Conservation (phyloP, 2,888 invertebrate species). For the Sphecodes monilicornis region DNA sequence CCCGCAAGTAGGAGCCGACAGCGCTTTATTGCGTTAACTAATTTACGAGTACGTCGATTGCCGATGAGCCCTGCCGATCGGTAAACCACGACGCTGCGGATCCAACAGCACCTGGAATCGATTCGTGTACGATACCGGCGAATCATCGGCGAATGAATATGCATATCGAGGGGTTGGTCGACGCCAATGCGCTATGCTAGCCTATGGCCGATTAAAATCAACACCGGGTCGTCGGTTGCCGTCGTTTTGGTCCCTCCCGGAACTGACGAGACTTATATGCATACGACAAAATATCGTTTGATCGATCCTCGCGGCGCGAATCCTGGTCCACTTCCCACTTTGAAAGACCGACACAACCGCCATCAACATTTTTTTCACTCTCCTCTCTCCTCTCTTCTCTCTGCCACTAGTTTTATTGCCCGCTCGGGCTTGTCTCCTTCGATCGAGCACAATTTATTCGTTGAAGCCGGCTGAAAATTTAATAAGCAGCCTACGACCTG, state of each 20-base stretch:
- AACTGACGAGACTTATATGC: conserved; percentile 37
- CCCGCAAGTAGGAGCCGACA: conserved; percentile 15
- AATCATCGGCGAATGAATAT: conserved; percentile 57
- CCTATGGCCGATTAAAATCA: conserved; percentile 37
- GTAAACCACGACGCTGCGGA: conserved; percentile 31
- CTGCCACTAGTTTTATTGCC: neutral
- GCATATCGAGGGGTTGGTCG: conserved; percentile 8
- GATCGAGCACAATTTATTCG: conserved; percentile 45
- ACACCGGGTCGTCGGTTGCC: conserved; percentile 7
- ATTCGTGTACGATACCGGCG: conserved; percentile 43
- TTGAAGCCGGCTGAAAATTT: conserved; percentile 40
- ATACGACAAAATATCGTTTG: conserved; percentile 49
- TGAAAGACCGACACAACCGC: neutral
- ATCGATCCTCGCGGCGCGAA: conserved; percentile 38
- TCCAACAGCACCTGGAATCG: conserved; percentile 37
- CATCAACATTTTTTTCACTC: neutral
- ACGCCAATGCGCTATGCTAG: neutral
- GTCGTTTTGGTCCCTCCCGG: conserved; percentile 15
- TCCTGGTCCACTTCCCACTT: conserved; percentile 41
- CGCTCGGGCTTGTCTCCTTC: conserved; percentile 8
- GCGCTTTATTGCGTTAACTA: conserved; percentile 22
- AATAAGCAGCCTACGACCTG: conserved; percentile 46
- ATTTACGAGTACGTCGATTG: conserved; percentile 29
- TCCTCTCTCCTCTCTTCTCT: neutral
- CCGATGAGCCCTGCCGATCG: conserved; percentile 16